Conservation (phyloP, 2,888 invertebrate genomes). For the Yponomeuta plumbellus region DNA sequence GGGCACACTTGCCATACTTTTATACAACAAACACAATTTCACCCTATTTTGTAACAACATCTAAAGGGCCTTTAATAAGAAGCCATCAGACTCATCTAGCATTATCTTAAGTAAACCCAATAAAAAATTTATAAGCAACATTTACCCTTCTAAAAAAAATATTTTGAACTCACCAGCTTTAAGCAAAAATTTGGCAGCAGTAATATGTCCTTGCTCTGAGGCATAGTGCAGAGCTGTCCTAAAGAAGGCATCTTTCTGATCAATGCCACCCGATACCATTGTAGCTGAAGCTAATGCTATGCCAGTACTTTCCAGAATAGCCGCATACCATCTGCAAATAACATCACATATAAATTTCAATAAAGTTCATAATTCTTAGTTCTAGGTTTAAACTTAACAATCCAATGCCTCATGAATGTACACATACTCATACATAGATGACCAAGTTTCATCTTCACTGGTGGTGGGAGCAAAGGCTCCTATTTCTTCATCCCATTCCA, state of each 20-base stretch:
- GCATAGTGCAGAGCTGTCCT: conserved; percentile 86
- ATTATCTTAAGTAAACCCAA: too few species aligned
- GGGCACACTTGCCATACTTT: too few species aligned
- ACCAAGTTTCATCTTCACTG: conserved; percentile 73
- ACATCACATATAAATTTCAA: not conserved
- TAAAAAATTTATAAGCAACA: too few species aligned
- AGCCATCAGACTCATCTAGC: too few species aligned
- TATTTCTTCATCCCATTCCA: conserved; percentile 87
- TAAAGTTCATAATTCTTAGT: not conserved
- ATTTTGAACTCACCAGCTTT: conserved; percentile 69
- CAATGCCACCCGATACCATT: conserved; percentile 69
- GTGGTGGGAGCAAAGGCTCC: conserved; percentile 70
- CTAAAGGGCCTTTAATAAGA: too few species aligned
- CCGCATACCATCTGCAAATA: conserved; percentile 83
- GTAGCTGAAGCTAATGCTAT: conserved; percentile 67
- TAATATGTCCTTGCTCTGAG: conserved; percentile 79
- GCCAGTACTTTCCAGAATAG: conserved; percentile 82
- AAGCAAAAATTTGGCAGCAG: conserved; percentile 77
- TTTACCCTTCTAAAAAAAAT: not conserved
- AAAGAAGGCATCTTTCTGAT: conserved; percentile 79
- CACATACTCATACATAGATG: conserved; percentile 64
- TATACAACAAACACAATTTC: too few species aligned
- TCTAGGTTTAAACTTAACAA: not conserved
- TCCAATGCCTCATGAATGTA: not conserved
- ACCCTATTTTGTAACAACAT: too few species aligned